Evolutionary conservation across 92 coral and sea anemone genomes (phyloP).

Genomic region (Pocillopora meandrina): DNA sequence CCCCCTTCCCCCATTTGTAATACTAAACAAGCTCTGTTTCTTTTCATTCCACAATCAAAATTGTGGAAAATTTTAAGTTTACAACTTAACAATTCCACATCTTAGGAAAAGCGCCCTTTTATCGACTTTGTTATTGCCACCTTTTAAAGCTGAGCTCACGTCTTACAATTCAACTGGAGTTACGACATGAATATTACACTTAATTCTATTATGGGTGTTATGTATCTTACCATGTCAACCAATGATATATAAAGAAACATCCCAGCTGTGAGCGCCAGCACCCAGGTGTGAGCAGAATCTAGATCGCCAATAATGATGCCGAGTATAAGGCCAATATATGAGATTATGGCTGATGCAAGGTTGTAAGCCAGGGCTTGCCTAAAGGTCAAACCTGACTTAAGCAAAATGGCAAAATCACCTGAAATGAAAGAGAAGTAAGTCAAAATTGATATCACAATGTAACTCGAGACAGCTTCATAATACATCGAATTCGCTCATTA

Average conservation of each 20-base stretch:
- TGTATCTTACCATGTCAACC: constrained; percentile 87
- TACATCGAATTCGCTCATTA: neutral
- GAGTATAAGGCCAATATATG: constrained; percentile 83
- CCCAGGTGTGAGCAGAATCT: constrained; percentile 87
- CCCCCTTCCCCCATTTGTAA: too few species aligned
- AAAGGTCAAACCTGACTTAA: constrained; percentile 91
- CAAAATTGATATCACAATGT: neutral
- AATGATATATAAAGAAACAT: constrained; percentile 91
- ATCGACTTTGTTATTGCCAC: too few species aligned
- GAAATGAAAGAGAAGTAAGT: neutral
- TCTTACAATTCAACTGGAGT: too few species aligned
- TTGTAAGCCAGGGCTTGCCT: constrained; percentile 91
- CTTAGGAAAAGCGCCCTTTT: too few species aligned
- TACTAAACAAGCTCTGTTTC: too few species aligned
- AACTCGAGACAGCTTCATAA: neutral
- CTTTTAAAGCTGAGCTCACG: too few species aligned
- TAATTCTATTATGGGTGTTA: too few species aligned
- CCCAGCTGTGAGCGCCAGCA: constrained; percentile 91
- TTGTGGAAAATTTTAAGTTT: too few species aligned
- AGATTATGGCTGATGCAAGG: constrained; percentile 83
- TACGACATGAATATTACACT: too few species aligned
- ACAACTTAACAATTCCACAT: too few species aligned
- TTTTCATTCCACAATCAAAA: too few species aligned
- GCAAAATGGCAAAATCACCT: constrained; percentile 97
- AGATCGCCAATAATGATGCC: constrained; percentile 88